Base-by-base conservation (phyloP, 1,140 invertebrate genomes). In the Calliphora vicina region DNA sequence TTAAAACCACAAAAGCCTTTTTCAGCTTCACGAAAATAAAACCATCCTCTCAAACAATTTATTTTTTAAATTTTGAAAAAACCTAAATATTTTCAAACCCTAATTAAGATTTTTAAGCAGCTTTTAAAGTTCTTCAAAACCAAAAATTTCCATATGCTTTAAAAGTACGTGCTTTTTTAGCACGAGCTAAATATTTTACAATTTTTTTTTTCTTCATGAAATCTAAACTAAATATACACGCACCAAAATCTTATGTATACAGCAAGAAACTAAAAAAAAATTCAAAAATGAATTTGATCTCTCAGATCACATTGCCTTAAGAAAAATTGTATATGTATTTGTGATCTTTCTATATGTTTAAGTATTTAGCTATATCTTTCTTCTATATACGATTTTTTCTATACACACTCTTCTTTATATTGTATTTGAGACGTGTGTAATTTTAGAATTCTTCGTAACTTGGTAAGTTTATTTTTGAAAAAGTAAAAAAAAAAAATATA, bases 371-470 rank as follows among this genome's bases (percentile, higher is more conserved):
- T n/a, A n/a, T n/a, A n/a, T n/a, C n/a, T n/a, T n/a, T n/a, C n/a
- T n/a, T n/a, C n/a, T n/a, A n/a, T 50, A 50, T 4, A 50, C 1
- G 45, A 74, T 74, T 74, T n/a, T 74, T 74, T 74, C 72, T 35
- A 74, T 29, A 74, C 72, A 74, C 27, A 74, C 1, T 26, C 17
- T 26, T 29, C 71, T 26, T 13, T 26, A 72, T 27, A 26, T 26
- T 72, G 71, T 27, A 15, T 74, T 29, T 74, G 72, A 80, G 76
- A 80, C 42, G 76, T 42, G 82, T 82, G 82, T 82, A 82, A 82
- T 82, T 82, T 82, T 82, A 82, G 82, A 82, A 82, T 82, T 82
- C 82, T 82, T 74, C 20, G 82, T 82, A 82, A 73, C 73, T 45
- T 82, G 82, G 82, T 71, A 82, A 74, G 82, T 74, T 81, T 82